Percentiles rank a stretch among this genome's conserved stretches.
Conservation (phyloP, 2,888 invertebrate genomes). For the Andrena praecox region DNA sequence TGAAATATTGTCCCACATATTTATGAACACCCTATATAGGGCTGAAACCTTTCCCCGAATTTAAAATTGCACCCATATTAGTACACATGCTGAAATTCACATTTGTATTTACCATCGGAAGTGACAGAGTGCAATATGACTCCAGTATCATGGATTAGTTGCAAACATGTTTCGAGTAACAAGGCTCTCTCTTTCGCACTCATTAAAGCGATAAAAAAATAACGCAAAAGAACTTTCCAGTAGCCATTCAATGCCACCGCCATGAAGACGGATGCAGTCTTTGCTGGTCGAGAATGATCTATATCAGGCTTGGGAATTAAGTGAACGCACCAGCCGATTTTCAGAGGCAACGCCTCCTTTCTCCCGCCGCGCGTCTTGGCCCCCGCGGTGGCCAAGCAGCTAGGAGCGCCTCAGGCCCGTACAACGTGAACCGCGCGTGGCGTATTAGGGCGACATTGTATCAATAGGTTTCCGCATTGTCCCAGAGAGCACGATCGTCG, state of each 20-base stretch:
- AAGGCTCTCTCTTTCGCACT: neutral
- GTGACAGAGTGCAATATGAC: neutral
- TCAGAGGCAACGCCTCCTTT: too few relatives aligned
- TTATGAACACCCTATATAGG: neutral
- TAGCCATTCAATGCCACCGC: neutral
- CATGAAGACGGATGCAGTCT: neutral
- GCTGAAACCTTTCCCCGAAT: neutral
- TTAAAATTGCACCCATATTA: conserved; percentile 1
- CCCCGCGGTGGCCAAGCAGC: too few relatives aligned
- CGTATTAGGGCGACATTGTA: too few relatives aligned
- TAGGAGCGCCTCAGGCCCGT: too few relatives aligned
- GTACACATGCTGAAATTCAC: neutral
- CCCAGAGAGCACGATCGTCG: too few relatives aligned
- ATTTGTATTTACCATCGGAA: neutral
- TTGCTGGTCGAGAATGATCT: neutral
- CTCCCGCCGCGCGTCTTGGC: too few relatives aligned
- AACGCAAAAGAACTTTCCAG: neutral
- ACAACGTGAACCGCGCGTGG: too few relatives aligned
- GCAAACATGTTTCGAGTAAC: neutral
- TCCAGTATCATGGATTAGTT: neutral
- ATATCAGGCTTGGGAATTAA: too few relatives aligned
- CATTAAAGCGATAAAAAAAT: neutral
- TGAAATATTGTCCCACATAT: neutral
- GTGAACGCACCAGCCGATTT: too few relatives aligned
- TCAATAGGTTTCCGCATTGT: too few relatives aligned